Evolutionary conservation across 1,140 invertebrate genomes (phyloP), one percentile per base, ranked within the genome.

Genomic region (Hestina assimilis): DNA sequence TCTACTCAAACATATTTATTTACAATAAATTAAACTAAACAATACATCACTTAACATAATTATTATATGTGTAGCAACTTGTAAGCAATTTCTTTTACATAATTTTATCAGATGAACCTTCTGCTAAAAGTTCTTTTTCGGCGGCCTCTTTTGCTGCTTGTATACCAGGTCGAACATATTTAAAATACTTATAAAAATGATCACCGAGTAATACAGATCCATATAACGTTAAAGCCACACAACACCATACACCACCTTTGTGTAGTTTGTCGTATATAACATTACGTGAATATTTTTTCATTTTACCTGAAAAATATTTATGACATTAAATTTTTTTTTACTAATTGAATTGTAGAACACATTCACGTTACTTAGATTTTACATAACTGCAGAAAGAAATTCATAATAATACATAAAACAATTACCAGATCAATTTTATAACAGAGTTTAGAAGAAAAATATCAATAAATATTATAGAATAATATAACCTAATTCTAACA

Each of bases 171-270:
- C 77, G 69, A 4, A 87, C 77, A 63, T 87, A 83, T 50, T 72
- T 89, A 40, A 84, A 85, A 63, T 90, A 90, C 58, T 83, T 79
- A 48, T 89, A 90, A 33, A 83, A 75, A 72, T 89, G 78, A 41
- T 89, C 73, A 15, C 77, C 87, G 8, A 90, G 54, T 15, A 89
- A 47, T 8, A 82, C 50, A 12, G 79, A 68, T 17, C 89, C 90
- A 79, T 88, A 89, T 4, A 90, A 15, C 43, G 90, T 90, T 21
- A 90, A 60, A 1, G 77, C 89, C 28, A 91, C 65, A 67, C 90
- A 91, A 28, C 83, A 81, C 24, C 81, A 48, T n/a, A 91, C 90
- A 57, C 75, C 77, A 24, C 88, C 86, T 79, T 74, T 87, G 60
- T 91, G 90, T 33, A 91, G 48, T 71, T 77, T 87, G 55, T 90